These are phyloP conservation scores for Silvanus unidentatus DNA, from an alignment of 2,888 invertebrate genomes.

Conservation along the genomic window DNA sequence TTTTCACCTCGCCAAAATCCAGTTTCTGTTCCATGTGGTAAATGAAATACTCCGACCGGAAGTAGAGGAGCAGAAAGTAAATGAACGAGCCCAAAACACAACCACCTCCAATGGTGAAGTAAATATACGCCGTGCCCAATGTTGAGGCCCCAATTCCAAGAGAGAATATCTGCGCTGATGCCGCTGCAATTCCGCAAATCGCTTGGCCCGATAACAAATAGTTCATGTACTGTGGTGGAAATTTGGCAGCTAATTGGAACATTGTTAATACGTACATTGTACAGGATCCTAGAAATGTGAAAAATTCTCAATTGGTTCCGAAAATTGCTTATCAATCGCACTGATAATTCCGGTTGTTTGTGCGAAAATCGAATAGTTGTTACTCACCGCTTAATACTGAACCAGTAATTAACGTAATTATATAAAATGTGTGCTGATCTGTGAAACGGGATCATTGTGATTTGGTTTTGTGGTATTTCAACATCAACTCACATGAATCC, in stretches of 20 bases:
- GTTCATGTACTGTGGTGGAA: conserved; percentile 9
- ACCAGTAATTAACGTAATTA: background rate
- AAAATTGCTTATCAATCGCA: too few species aligned
- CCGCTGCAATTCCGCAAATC: conserved; percentile 27
- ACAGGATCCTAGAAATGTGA: conserved; percentile 26
- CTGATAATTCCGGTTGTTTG: too few species aligned
- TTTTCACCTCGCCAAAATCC: conserved; percentile 9
- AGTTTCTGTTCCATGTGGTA: conserved; percentile 23
- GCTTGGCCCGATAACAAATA: conserved; percentile 24
- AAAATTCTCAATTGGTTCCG: too few species aligned
- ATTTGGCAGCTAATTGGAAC: conserved; percentile 28
- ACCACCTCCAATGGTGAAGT: conserved; percentile 17
- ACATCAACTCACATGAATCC: conserved; percentile 27
- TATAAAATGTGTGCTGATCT: conserved; percentile 28
- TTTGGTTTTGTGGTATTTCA: background rate
- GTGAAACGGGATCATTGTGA: conserved; percentile 7
- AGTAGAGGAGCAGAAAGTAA: conserved; percentile 18
- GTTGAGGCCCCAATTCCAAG: conserved; percentile 14
- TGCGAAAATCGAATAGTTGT: too few species aligned
- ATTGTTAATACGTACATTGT: conserved; percentile 26
- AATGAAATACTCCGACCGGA: conserved; percentile 26
- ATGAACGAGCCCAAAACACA: conserved; percentile 17
- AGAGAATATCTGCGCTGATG: conserved; percentile 20
- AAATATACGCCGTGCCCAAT: conserved; percentile 15
- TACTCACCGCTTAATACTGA: background rate